A percentile compares a stretch with the other conserved stretches of the same genome.
phyloP scores from a whole-genome alignment of 2,113 vertebrate species.

The Monopterus albus region DNA sequence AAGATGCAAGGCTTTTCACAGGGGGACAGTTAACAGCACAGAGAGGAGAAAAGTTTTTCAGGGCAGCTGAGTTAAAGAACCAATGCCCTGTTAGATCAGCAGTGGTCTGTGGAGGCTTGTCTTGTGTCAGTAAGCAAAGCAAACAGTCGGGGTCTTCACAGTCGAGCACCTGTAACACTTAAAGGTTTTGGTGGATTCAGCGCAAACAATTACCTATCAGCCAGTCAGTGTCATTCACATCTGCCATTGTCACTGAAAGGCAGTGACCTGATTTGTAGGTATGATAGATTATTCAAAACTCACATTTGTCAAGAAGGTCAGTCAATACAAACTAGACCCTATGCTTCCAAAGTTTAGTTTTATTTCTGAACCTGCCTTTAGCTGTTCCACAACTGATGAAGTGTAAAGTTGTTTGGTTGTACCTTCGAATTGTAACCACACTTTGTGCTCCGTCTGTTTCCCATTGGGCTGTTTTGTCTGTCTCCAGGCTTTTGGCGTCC shows the following conservation, averaged over 20 bases:
- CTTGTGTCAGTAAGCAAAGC: constrained; percentile 18
- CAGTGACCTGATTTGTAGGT: not conserved
- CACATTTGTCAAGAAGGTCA: not conserved
- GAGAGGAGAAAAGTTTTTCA: constrained; percentile 33
- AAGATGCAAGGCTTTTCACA: constrained; percentile 52
- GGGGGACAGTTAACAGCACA: constrained; percentile 27
- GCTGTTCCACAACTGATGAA: not conserved
- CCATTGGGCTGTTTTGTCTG: constrained; percentile 32
- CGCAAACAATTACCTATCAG: not conserved
- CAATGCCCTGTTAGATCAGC: not conserved
- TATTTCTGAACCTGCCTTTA: not conserved
- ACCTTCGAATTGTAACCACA: not conserved
- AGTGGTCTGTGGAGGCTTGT: not conserved
- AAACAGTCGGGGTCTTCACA: not conserved
- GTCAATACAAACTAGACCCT: not conserved
- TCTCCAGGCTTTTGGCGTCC: constrained; percentile 4
- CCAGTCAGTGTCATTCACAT: not conserved
- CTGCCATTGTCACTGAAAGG: not conserved
- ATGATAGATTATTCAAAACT: not conserved
- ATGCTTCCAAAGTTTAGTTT: not conserved
- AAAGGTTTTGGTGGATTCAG: not conserved
- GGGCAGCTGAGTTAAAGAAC: constrained; percentile 37
- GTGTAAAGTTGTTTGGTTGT: not conserved
- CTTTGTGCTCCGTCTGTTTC: not conserved
- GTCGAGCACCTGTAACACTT: constrained; percentile 1